Base-by-base conservation (phyloP, 2,113 vertebrate species). In the Gasterosteus nipponicus region DNA sequence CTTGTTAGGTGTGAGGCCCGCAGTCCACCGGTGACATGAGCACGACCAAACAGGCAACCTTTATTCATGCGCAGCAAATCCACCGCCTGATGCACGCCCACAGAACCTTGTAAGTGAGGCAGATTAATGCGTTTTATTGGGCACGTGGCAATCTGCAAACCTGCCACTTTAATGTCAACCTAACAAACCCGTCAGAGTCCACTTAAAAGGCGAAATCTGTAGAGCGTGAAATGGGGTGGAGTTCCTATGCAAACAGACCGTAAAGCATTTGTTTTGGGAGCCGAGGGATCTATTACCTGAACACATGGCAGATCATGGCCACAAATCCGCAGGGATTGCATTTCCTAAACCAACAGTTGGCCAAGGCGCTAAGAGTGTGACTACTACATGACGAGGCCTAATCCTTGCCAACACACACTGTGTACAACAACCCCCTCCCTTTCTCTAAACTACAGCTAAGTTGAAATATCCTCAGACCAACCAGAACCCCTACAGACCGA, bases 251-350 rank as follows among this genome's bases (percentile, higher is more conserved):
- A 86, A 91, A 91, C 77, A 85, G n/a, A 64, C 46, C 78, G 82
- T 85, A 84, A 78, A 84, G 82, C 76, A 29, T 75, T 82, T 90
- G 78, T 83, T 87, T 87, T 77, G 51, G 11, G 42, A 75, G 78
- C 39, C 6, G 11, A 71, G 58, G 59, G 86, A 82, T 90, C 73
- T 69, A 69, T 87, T 87, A 89, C 79, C 86, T 87, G 83, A 89
- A 77, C 85, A 87, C 89, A 92, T 92, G 91, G 88, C 83, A 79
- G 84, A 84, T 82, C 80, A 83, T 57, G 71, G 74, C 62, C 79
- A 74, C 87, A 88, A 86, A 92, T 91, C 88, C 60, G 26, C 53
- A 68, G 81, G 85, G 92, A 92, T 92, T 92, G 67, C 73, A 65
- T 64, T 83, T 73, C 61, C 65, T 87, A 82, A 90, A 10, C 85